Evolutionary conservation across 1,140 invertebrate species (phyloP).

Genomic region (Scaptodrosophila lebanonensis): DNA sequence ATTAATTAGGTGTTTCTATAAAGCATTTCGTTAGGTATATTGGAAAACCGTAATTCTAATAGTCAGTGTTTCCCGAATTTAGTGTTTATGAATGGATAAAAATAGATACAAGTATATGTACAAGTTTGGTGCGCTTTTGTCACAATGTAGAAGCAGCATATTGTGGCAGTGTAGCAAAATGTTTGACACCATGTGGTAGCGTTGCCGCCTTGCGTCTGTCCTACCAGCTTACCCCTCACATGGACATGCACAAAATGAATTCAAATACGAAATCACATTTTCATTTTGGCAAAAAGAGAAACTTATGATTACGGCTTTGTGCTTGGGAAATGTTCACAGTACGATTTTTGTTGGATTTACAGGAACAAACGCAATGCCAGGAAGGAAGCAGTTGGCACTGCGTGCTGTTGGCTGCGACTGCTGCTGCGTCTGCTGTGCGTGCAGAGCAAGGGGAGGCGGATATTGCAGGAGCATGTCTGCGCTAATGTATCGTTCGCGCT

Average conservation of each 20-base stretch:
- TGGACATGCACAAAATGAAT: constrained; percentile 1
- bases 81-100: too few relatives aligned
- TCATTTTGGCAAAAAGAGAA: constrained; percentile 43
- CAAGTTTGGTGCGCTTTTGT: too few relatives aligned
- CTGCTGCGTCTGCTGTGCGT: too few relatives aligned
- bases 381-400: constrained; percentile 1
- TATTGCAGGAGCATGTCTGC: constrained; percentile 4
- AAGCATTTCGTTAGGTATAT: too few relatives aligned
- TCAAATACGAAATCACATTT: constrained; percentile 43
- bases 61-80: too few relatives aligned
- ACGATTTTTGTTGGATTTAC: constrained; percentile 34
- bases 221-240: constrained; percentile 4
- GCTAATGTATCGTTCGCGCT: constrained; percentile 54
- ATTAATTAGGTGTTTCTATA: too few relatives aligned
- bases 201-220: constrained; percentile 9
- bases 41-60: too few relatives aligned
- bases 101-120: too few relatives aligned
- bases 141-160: constrained; percentile 53
- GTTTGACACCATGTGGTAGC: constrained; percentile 61
- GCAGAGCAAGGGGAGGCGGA: neutral
- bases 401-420: neutral
- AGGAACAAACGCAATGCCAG: constrained; percentile 33
- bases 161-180: constrained; percentile 69
- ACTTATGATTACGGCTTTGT: constrained; percentile 58
- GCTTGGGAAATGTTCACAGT: constrained; percentile 60